Conservation (phyloP, 2,888 invertebrate species). For the Coenonympha arcania region DNA sequence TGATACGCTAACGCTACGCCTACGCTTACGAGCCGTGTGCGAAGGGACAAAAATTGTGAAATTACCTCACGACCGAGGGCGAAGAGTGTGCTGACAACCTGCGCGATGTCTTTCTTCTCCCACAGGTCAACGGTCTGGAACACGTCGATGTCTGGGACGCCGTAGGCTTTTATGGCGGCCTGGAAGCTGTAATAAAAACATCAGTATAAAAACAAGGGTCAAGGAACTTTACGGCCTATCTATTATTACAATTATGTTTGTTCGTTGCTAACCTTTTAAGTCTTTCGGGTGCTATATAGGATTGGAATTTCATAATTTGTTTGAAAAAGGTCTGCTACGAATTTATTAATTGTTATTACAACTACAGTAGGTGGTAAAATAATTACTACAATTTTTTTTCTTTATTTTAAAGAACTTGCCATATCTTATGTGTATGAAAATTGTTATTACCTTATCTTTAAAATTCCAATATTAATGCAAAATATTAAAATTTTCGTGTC, state of each 20-base stretch:
- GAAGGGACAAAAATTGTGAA: conserved; percentile 22
- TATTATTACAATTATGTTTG: not conserved
- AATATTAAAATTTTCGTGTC: too few relatives aligned
- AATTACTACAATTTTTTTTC: too few relatives aligned
- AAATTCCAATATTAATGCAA: too few relatives aligned
- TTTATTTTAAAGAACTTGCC: too few relatives aligned
- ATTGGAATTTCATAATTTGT: not conserved
- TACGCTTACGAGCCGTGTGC: too few relatives aligned
- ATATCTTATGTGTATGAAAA: not conserved
- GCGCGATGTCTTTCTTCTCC: conserved; percentile 93
- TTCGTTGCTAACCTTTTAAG: not conserved
- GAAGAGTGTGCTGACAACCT: conserved; percentile 88
- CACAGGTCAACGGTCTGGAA: conserved; percentile 98
- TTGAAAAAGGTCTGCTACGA: not conserved
- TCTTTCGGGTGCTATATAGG: not conserved
- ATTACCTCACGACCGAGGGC: conserved; percentile 88
- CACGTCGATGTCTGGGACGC: conserved; percentile 91
- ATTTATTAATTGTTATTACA: not conserved
- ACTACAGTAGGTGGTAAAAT: too few relatives aligned
- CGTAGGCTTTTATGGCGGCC: conserved; percentile 87
- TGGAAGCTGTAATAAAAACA: conserved; percentile 77
- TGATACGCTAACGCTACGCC: too few relatives aligned
- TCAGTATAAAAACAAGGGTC: not conserved
- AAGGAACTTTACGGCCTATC: not conserved
- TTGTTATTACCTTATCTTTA: not conserved